Evolutionary conservation across 2,797 vertebrate species (phyloP), one percentile per base, ranked within the genome.

Genomic region (Megalops cyprinoides): DNA sequence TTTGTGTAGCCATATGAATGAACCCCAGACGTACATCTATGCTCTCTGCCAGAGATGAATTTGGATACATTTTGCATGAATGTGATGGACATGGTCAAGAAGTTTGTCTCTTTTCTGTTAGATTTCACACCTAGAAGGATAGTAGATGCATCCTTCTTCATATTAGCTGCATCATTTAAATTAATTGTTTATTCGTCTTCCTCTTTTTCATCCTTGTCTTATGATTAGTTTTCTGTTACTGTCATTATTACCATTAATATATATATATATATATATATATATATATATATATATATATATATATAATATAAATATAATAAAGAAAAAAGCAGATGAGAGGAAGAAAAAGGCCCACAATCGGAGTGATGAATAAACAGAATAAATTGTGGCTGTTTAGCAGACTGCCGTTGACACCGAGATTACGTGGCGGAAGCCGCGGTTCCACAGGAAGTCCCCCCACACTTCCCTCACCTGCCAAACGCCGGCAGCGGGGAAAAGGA

Each of bases 391-490:
- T 37, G 37, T 9, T 77, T 4, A 8, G 76, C 9, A 56, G 53
- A 8, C 51, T 56, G 31, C 37, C 28, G 15, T 53, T 53, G 34
- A 53, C 14, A 37, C 25, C 9, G n/a, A 76, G 60, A 18, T 56
- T 23, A 34, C 18, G 73, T 9, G 25, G 12, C 42, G 49, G 79
- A 74, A 25, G 25, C 18, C 31, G 12, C 1, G 8, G 51, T 39
- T 58, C 48, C 42, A 76, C 69, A 74, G 77, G 69, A 74, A 84
- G 78, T 81, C 53, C 74, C 74, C 48, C 74, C 48, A 82, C 86
- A 46, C 83, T 69, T 10, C 75, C 74, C 44, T 0, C 83, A 86
- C 79, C 84, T 71, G 84, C 79, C 87, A 85, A 89, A 86, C 84
- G 12, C 82, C 83, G 86, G 39, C 85, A 86, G 86, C 31, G 80